Conservation (phyloP, 2,797 vertebrate species). For the Karalla daura region DNA sequence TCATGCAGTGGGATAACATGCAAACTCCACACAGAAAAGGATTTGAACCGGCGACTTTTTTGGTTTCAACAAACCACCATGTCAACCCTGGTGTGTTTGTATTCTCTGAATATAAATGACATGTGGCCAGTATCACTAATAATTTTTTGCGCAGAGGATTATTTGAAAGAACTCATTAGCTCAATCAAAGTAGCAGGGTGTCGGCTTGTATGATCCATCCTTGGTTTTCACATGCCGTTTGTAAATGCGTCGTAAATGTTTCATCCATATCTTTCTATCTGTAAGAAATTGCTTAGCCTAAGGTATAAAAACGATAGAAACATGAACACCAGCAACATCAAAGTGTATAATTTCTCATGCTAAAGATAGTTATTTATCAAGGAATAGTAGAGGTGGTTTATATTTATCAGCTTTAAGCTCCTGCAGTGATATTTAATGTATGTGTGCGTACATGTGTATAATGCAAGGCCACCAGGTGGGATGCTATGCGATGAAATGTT, state of each 20-base stretch:
- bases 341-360: not conserved
- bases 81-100: no score
- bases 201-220: not conserved
- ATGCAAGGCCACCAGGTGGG: constrained; percentile 17
- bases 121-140: no score
- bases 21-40: no score
- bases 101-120: not conserved
- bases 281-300: not conserved
- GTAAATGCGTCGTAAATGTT: no score
- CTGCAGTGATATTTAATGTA: constrained; percentile 1
- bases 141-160: no score
- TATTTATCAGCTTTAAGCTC: not conserved
- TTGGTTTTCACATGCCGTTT: no score
- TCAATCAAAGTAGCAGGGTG: not conserved
- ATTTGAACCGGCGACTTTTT: no score
- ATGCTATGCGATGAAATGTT: constrained; percentile 28
- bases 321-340: not conserved
- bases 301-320: not conserved
- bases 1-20: no score
- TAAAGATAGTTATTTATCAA: constrained; percentile 2
- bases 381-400: not conserved
- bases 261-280: no score
- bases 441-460: not conserved
- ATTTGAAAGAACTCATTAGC: not conserved
- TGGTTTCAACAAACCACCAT: no score